Base-by-base conservation (phyloP, 2,113 vertebrate genomes). In the Emydura subglobosa region DNA sequence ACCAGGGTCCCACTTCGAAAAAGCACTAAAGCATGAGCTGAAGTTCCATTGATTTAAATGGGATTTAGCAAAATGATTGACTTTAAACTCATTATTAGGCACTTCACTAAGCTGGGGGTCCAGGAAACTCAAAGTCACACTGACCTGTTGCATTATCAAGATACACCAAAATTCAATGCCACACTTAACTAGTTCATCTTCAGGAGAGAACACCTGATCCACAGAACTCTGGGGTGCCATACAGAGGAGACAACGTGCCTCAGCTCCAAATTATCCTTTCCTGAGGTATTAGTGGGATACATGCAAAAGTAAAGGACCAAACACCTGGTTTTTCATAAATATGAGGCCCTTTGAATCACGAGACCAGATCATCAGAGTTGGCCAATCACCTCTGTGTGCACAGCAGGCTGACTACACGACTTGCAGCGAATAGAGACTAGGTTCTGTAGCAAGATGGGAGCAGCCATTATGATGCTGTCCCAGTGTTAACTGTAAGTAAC, bases 401-500 rank as follows among this genome's bases (percentile, higher is more conserved):
- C n/a, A 51, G 11, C 34, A 51, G 22, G 44, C 81, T n/a, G 51
- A n/a, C 5, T 47, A 17, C 17, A 44, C 22, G 14, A 25, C 11
- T 13, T 47, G 74, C 24, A 76, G 39, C 39, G 7, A 44, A 25
- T 47, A 4, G 4, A 47, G 25, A 5, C 65, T 39, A 16, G 34
- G 65, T 39, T n/a, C 7, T 44, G 24, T 76, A 76, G 42, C 72
- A 44, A 44, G 39, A 74, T 44, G 50, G 49, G 81, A 9, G 55
- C 0, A 0, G 22, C 42, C 74, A 74, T 74, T 39, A 39, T 11
- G n/a, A 39, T 42, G 34, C 17, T 17, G 44, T 25, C 83, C 27
- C 5, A 0, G 4, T 53, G 24, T 3, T 57, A 50, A 14, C 19
- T 12, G 11, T 79, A 39, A 12, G 76, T 34, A 47, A 89, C n/a